Percentiles rank a stretch among this genome's conserved stretches.
These are phyloP conservation scores for Patella caerulea DNA, from an alignment of 2,888 invertebrate species.

Conservation along the genomic window DNA sequence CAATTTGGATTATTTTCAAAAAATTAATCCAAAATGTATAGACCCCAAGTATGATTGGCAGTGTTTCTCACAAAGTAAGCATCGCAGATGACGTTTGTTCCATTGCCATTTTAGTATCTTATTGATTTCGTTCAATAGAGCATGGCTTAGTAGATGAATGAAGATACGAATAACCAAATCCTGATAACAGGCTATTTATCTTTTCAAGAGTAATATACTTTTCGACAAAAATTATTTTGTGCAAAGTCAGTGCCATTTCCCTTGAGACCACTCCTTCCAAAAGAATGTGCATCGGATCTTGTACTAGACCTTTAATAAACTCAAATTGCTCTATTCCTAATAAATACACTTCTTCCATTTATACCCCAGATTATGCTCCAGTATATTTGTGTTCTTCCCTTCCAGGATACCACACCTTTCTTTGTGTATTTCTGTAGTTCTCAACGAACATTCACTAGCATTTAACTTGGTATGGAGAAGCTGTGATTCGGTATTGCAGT, in stretches of 20 bases:
- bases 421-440: background rate
- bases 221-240: background rate
- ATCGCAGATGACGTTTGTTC: background rate
- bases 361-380: constrained; percentile 7
- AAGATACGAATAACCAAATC: constrained; percentile 12
- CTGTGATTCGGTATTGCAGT: background rate
- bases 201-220: constrained; percentile 13
- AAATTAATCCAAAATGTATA: constrained; percentile 26
- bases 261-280: constrained; percentile 17
- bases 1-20: constrained; percentile 25
- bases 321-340: background rate
- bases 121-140: background rate
- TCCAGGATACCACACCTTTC: background rate
- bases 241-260: constrained; percentile 12
- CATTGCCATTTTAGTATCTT: background rate
- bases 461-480: background rate
- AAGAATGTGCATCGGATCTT: constrained; percentile 28
- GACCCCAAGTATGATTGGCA: constrained; percentile 25
- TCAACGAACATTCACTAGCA: background rate
- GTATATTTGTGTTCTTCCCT: background rate
- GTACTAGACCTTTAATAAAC: background rate
- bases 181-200: constrained; percentile 11
- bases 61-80: background rate
- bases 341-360: background rate
- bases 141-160: background rate